Base-by-base conservation (phyloP, 2,888 invertebrate species). In the Caenorhabditis japonica region DNA sequence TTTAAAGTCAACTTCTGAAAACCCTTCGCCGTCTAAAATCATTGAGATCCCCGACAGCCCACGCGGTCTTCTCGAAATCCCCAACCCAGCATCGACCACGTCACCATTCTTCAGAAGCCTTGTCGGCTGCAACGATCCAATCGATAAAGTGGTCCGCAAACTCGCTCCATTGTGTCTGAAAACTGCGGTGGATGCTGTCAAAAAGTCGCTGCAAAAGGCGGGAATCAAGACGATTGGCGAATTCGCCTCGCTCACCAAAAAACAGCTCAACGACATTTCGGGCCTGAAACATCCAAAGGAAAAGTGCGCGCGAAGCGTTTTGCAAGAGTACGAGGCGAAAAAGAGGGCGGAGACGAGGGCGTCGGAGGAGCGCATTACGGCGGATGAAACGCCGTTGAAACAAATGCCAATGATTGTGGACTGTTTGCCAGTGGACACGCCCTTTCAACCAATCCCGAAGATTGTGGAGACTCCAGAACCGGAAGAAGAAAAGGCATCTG, bases 141-240 rank as follows among this genome's bases (percentile, higher is more conserved):
- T 64, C 5, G 62, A 71, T 0, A 17, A 17, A 21, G 38, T 71
- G 13, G 33, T 59, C 2, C 25, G 41, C 0, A 30, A 19, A 38
- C 25, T 71, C 8, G 46, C 52, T 13, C 34, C 66, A 10, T 21
- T 62, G 23, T 25, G 36, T 19, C 8, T 25, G 52, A 52, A 62
- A 34, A 36, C 47, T 12, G 34, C 30, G 12, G 3, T 58, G 12
- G 58, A 51, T n/a, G 38, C 58, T 7, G 47, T 47, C 0, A 46
- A 25, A 7, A 33, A 34, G 44, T 55, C 69, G n/a, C 39, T 69
- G 2, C 23, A 13, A 1, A 3, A 7, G 13, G 44, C 51, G 12
- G 47, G 43, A 3, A 33, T 71, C 10, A 39, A 34, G 8, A 64
- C 71, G 4, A 21, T 71, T 19, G 71, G 71, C 27, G 58, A 71